Base-by-base conservation (phyloP, 2,888 invertebrate species). In the Ochropacha duplaris region DNA sequence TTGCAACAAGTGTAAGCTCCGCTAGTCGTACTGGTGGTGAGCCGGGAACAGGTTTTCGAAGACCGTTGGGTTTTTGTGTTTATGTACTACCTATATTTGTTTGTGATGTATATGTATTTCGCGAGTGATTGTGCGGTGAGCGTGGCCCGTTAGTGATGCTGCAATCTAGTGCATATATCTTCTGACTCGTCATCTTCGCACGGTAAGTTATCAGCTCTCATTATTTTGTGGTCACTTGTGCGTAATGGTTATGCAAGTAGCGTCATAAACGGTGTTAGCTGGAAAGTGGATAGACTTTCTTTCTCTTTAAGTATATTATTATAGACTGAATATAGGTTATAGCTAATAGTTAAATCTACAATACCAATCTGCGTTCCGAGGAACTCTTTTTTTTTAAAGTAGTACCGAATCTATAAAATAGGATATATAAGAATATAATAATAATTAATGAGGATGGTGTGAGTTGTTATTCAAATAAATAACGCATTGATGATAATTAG, bases 41-140 rank as follows among this genome's bases (percentile, higher is more conserved):
- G 65, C 68, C 70, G 69, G 76, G 78, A 88, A 91, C 89, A 78
- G 86, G 91, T 90, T 91, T 82, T 76, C 64, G 74, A 74, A 78
- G 78, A 84, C 88, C 87, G 87, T 88, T 88, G 83, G 74, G 81
- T 86, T 86, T 86, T 87, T 86, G 85, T 87, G 83, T 83, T 74
- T 79, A 77, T 84, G 78, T 87, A n/a, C n/a, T n/a, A n/a, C n/a
- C n/a, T n/a, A 81, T 84, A 81, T 87, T 80, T 84, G 76, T 77
- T 78, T 76, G 73, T 79, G 71, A 66, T 70, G 74, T 74, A 74
- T 69, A 65, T 79, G 75, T 79, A 78, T 82, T 84, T 87, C 72
- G 86, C 87, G 74, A 87, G 85, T 81, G 80, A 76, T 75, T 79
- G 81, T 81, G 74, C 68, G 66, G 72, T 69, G 70, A 66, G 65